Evolutionary conservation across 2,113 vertebrate species (phyloP), one percentile per base, ranked within the genome.

Genomic region (Pteropus alecto): DNA sequence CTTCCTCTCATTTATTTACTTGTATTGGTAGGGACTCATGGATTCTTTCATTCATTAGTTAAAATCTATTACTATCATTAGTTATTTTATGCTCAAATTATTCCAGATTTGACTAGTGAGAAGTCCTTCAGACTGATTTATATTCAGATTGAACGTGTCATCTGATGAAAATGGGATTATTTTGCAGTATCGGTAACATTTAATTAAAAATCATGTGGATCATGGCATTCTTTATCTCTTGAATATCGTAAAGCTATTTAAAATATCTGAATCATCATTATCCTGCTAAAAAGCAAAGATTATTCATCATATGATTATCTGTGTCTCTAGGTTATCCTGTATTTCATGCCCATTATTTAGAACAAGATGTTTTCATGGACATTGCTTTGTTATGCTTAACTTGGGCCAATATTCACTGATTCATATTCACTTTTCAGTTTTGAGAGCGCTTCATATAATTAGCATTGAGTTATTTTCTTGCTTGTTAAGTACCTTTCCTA

Each of bases 371-470:
- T 83, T 93, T 95, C 19, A 28, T 26, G 28, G 38, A 5, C 19
- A 60, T 71, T 82, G 16, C 13, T 84, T 65, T 65, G 61, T 91
- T 76, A 35, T 81, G 14, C n/a, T 94, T 81, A 63, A 71, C 30
- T 61, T 73, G 22, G 43, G 28, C 22, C 76, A 60, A 26, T 4
- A 65, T 43, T 87, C 51, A 81, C 21, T 94, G 18, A 60, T 78
- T 83, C 73, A 22, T 83, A 38, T 68, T 95, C 30, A 68, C 22
- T 93, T 79, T 90, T 87, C n/a, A 83, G 11, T 90, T 95, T 95
- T 92, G 26, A 93, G 65, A 95, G 18, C 74, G 15, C 7, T 85
- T 28, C 43, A 30, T 61, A 54, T 77, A 71, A 77, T 70, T 26
- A 92, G 8, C 43, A 60, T 82, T 96, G 35, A 54, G 6, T 76